A percentile compares a stretch with the other conserved stretches of the same genome.
phyloP scores from a whole-genome alignment of 2,888 invertebrate genomes.

The Cheilosia soror region DNA sequence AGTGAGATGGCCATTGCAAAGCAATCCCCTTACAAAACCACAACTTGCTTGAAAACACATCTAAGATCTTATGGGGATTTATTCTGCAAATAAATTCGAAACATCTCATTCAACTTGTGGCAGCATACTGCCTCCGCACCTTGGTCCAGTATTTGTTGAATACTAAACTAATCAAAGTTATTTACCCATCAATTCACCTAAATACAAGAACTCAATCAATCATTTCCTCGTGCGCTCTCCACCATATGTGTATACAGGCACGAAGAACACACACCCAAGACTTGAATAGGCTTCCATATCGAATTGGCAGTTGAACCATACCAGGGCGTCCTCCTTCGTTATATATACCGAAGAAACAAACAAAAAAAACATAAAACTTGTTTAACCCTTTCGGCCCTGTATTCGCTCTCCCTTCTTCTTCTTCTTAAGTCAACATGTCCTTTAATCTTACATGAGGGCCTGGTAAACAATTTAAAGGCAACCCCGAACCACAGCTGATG shows the following conservation, averaged over 20 bases:
- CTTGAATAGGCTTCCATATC: constrained; percentile 33
- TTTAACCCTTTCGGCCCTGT: constrained; percentile 63
- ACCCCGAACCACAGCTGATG: constrained; percentile 21
- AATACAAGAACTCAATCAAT: constrained; percentile 70
- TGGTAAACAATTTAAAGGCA: constrained; percentile 60
- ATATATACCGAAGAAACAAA: constrained; percentile 6
- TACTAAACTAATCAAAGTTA: constrained; percentile 69
- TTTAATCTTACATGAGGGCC: constrained; percentile 70
- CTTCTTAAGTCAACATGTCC: constrained; percentile 70
- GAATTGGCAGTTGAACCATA: constrained; percentile 39
- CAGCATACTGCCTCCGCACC: constrained; percentile 14
- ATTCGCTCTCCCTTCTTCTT: constrained; percentile 12
- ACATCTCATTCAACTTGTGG: constrained; percentile 16
- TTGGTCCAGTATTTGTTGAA: constrained; percentile 56
- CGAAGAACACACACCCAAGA: constrained; percentile 32
- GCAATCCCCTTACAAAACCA: neutral
- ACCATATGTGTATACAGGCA: neutral
- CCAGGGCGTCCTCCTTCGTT: neutral
- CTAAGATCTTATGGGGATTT: neutral
- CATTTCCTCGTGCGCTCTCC: constrained; percentile 10
- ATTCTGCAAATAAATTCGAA: constrained; percentile 21
- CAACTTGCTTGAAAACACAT: neutral
- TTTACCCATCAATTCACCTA: constrained; percentile 66
- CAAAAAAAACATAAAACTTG: constrained; percentile 9
- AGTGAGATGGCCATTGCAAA: too few relatives aligned